Percentiles rank a stretch among this genome's conserved stretches.
phyloP scores from a whole-genome alignment of 2,797 vertebrate genomes.

The Jordanella pulchra region DNA sequence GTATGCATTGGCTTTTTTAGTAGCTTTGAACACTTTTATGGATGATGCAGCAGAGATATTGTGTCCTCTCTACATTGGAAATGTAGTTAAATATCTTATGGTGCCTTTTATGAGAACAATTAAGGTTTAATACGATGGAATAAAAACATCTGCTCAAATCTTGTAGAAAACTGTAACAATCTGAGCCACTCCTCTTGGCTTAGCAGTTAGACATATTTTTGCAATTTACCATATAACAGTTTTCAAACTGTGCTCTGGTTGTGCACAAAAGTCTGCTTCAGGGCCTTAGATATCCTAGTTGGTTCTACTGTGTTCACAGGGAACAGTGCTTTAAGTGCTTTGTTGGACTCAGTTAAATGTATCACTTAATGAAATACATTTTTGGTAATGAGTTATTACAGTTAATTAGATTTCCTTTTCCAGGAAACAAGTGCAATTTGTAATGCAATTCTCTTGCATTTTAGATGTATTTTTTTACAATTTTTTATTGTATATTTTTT shows the following conservation, averaged over 20 bases:
- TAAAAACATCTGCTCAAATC: too few relatives aligned
- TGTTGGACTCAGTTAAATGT: neutral
- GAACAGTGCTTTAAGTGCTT: neutral
- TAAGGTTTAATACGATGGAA: too few relatives aligned
- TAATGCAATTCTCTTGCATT: neutral
- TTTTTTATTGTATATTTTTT: too few relatives aligned
- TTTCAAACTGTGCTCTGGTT: neutral
- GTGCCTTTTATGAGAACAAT: neutral
- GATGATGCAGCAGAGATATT: neutral
- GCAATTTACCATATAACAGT: neutral
- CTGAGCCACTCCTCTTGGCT: too few relatives aligned
- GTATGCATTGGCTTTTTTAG: too few relatives aligned
- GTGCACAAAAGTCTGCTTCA: neutral
- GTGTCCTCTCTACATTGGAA: neutral
- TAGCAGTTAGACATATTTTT: too few relatives aligned
- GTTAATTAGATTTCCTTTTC: too few relatives aligned
- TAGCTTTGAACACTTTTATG: too few relatives aligned
- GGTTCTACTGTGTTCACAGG: too few relatives aligned
- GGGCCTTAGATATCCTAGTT: neutral
- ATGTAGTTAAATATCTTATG: neutral
- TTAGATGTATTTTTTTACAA: neutral
- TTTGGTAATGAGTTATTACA: too few relatives aligned
- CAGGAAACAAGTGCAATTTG: neutral
- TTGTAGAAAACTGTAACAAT: too few relatives aligned
- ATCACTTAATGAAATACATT: neutral